These are phyloP conservation scores for Stratiomys singularior DNA, from an alignment of 2,888 invertebrate species.

Conservation along the genomic window DNA sequence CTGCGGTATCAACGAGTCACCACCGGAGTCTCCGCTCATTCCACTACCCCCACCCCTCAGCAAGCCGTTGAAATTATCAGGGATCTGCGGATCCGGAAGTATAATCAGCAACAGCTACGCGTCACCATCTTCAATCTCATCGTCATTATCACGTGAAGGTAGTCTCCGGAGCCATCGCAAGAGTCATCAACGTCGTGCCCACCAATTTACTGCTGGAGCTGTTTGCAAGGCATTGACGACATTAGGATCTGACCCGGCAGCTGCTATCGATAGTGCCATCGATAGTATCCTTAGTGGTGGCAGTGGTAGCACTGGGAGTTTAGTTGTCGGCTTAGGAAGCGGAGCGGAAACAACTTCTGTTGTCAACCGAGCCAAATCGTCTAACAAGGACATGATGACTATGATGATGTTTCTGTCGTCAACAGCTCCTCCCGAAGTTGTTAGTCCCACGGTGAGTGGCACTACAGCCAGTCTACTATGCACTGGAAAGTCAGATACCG, in stretches of 20 bases:
- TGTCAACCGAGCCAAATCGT: conserved; percentile 32
- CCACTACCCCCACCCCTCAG: conserved; percentile 47
- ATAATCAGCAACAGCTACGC: conserved; percentile 19
- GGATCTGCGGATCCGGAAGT: conserved; percentile 38
- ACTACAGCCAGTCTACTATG: conserved; percentile 28
- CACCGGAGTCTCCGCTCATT: conserved; percentile 37
- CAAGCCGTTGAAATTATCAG: conserved; percentile 45
- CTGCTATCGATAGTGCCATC: conserved; percentile 22
- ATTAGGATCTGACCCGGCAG: conserved; percentile 17
- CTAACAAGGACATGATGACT: conserved; percentile 49
- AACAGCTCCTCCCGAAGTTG: conserved; percentile 47
- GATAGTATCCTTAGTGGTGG: conserved; percentile 49
- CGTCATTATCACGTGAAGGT: conserved; percentile 36
- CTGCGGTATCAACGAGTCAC: conserved; percentile 55
- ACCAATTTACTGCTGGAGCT: conserved; percentile 43
- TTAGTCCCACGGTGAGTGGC: conserved; percentile 19
- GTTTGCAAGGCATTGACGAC: conserved; percentile 26
- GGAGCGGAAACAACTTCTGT: conserved; percentile 46
- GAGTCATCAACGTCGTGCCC: conserved; percentile 47
- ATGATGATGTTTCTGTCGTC: conserved; percentile 52
- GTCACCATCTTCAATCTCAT: conserved; percentile 8
- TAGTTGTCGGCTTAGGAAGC: conserved; percentile 49
- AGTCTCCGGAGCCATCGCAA: conserved; percentile 46
- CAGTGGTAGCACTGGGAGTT: conserved; percentile 44
- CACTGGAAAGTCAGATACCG: conserved; percentile 27